Evolutionary conservation across 2,888 invertebrate species (phyloP).

Genomic region (Caenorhabditis macrosperma): DNA sequence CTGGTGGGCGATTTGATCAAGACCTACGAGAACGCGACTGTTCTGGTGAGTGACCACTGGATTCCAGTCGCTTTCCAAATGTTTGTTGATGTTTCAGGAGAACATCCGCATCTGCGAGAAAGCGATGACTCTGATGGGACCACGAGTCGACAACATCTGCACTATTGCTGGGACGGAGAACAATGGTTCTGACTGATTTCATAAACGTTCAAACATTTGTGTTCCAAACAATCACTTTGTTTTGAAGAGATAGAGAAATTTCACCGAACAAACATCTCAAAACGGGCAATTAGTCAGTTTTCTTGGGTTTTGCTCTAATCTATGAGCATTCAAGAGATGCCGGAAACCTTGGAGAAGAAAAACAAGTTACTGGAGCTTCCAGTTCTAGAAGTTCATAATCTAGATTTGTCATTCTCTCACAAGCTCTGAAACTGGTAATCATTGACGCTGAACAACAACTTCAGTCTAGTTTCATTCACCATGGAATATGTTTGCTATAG

Average conservation of each 20-base stretch:
- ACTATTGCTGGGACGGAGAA: constrained; percentile 14
- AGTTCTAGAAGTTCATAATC: no score
- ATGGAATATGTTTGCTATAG: no score
- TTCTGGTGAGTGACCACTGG: constrained; percentile 11
- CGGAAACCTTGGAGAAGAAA: no score
- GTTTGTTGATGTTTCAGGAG: constrained; percentile 20
- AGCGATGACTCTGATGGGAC: constrained; percentile 1
- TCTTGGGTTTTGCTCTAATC: no score
- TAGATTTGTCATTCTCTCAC: no score
- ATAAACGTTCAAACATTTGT: not conserved
- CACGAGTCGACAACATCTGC: constrained; percentile 25
- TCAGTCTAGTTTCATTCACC: no score
- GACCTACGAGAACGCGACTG: not conserved
- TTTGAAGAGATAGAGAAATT: not conserved
- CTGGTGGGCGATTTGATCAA: constrained; percentile 6
- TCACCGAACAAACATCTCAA: no score
- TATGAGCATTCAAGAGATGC: no score
- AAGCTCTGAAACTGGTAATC: no score
- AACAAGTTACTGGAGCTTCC: no score
- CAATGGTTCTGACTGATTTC: not conserved
- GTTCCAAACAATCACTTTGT: not conserved
- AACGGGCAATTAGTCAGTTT: no score
- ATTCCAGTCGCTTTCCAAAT: not conserved
- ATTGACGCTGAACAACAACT: no score
- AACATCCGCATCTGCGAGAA: constrained; percentile 32